Percentiles rank a stretch among this genome's conserved stretches.
These are phyloP conservation scores for Drosophila ogumai DNA, from an alignment of 1,140 invertebrate genomes.

Conservation along the genomic window DNA sequence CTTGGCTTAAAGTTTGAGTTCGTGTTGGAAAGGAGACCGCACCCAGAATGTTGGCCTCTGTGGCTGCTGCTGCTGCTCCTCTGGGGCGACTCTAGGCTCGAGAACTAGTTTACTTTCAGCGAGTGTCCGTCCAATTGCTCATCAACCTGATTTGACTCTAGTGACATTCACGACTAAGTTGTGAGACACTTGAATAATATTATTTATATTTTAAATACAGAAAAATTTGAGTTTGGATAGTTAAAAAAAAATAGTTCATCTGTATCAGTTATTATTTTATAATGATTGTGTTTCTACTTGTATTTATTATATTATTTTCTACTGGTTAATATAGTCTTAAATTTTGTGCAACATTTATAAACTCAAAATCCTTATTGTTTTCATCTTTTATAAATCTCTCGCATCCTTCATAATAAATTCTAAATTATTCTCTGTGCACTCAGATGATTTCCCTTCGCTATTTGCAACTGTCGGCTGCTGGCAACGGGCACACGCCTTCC, in stretches of 20 bases:
- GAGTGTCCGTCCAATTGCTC: constrained; percentile 45
- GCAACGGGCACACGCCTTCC: constrained; percentile 42
- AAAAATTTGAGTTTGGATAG: not conserved
- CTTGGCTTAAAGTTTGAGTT: constrained; percentile 69
- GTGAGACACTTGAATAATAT: not conserved
- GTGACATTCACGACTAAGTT: constrained; percentile 62
- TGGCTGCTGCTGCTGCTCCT: constrained; percentile 10
- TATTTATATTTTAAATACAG: not conserved
- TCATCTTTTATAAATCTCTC: not conserved
- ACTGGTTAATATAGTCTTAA: no score
- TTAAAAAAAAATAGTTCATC: no score
- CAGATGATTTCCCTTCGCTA: constrained; percentile 53
- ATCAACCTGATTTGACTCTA: constrained; percentile 72
- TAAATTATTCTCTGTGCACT: constrained; percentile 20
- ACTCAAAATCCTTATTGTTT: not conserved
- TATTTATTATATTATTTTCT: not conserved
- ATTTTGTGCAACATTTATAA: not conserved
- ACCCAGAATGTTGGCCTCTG: constrained; percentile 41
- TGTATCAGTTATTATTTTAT: no score
- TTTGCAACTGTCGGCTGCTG: constrained; percentile 25
- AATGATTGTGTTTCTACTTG: not conserved
- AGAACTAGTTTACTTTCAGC: constrained; percentile 69
- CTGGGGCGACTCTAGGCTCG: not conserved
- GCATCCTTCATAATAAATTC: constrained; percentile 10
- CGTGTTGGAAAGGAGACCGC: constrained; percentile 56